Evolutionary conservation across 53 echinoderm and acorn worm species (phyloP), one percentile per base, ranked within the genome.

Genomic region (Antedon mediterranea): DNA sequence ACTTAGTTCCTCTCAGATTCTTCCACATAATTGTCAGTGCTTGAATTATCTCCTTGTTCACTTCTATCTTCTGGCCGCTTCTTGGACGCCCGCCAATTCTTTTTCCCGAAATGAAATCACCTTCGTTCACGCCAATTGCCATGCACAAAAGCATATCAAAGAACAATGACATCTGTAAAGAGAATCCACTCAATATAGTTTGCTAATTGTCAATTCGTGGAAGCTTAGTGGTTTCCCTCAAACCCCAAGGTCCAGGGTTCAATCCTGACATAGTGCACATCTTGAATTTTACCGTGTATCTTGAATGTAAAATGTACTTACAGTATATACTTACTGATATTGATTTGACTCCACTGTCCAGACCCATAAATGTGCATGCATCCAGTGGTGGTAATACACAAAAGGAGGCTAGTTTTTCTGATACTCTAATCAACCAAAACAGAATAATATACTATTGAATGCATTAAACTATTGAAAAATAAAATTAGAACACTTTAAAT

Each of bases 351-450:
- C 92, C 97, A 73, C 97, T 95, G 73, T 95, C 97, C 32, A 88
- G 71, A 3, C 97, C 97, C 83, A 92, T 89, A 83, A 92, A 95
- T 28, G 97, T 95, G 31, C 97, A 95, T 2, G 91, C 97, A 92
- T 89, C 88, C 13, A 95, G 76, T 4, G 88, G 90, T 31, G 97
- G 89, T 13, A 84, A 71, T 0, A 87, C 87, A 81, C 92, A 89
- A 11, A 92, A 85, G 13, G 78, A 85, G 0, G 89, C 75, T 28
- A 95, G 81, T 80, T 82, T 87, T 79, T 95, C 91, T 28, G 97
- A 91, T 30, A 82, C 86, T 75, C 97, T 95, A 81, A 3, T 31
- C 31, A 33, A 42, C 74, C 33, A 70, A 79, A 0, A 34, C 7
- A 28, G 34, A 57, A 57, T 57, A 57, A 11, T 37, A 37, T 37